A percentile compares a stretch with the other conserved stretches of the same genome.
These are phyloP conservation scores for Piaya cayana DNA, from an alignment of 2,113 vertebrate genomes.

Conservation along the genomic window DNA sequence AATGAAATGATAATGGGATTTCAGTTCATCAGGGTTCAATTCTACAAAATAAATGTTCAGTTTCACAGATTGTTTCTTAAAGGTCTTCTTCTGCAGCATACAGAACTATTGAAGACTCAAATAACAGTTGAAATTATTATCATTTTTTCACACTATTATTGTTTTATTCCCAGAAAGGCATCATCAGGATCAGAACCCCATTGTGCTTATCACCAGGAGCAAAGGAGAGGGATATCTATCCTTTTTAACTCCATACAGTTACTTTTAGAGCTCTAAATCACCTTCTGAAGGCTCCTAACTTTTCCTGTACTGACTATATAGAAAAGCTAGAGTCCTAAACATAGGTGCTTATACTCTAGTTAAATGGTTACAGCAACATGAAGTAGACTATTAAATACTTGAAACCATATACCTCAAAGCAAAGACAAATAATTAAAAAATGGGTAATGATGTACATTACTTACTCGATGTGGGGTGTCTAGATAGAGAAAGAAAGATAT, in stretches of 20 bases:
- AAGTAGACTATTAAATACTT: background rate
- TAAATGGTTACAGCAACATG: background rate
- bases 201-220: background rate
- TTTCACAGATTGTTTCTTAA: constrained; percentile 57
- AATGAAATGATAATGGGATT: constrained; percentile 73
- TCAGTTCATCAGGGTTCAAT: constrained; percentile 60
- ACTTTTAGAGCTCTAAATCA: background rate
- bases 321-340: background rate
- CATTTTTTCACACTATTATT: background rate
- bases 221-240: background rate
- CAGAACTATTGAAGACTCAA: constrained; percentile 6
- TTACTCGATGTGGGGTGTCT: background rate
- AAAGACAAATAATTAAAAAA: background rate
- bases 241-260: background rate
- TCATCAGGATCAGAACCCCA: background rate
- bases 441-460: background rate
- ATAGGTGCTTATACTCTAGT: background rate
- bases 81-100: constrained; percentile 36
- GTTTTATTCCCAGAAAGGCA: background rate
- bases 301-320: background rate
- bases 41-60: constrained; percentile 64
- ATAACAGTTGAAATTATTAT: background rate
- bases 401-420: background rate
- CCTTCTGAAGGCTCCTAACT: background rate
- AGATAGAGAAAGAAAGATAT: background rate